phyloP scores from a whole-genome alignment of 2,797 vertebrate species.

The Notoglanidium macrostoma region DNA sequence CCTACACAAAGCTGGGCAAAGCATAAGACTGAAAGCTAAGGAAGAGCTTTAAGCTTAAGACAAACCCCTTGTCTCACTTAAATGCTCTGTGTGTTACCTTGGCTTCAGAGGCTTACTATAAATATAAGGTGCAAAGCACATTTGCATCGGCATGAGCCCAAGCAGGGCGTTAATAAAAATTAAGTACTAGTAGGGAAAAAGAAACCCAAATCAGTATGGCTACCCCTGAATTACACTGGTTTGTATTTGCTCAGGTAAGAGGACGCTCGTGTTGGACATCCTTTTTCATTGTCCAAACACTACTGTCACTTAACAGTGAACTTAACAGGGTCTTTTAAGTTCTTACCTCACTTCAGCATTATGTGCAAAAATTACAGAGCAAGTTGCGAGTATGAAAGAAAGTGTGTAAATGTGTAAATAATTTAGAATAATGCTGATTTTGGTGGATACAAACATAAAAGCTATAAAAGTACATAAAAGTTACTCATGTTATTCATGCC shows the following conservation, averaged over 20 bases:
- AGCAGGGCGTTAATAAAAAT: conserved; percentile 14
- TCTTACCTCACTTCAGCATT: conserved; percentile 40
- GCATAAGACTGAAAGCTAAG: conserved; percentile 72
- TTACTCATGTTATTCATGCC: neutral
- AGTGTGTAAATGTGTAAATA: neutral
- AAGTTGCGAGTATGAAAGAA: neutral
- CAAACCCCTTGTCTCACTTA: conserved; percentile 5
- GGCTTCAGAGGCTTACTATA: conserved; percentile 32
- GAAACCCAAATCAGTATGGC: neutral
- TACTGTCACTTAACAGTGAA: conserved; percentile 37
- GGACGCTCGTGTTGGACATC: conserved; percentile 29
- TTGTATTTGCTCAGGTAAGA: conserved; percentile 40
- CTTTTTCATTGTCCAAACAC: conserved; percentile 23
- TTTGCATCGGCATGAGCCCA: conserved; percentile 43
- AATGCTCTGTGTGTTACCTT: conserved; percentile 9
- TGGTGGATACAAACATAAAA: neutral
- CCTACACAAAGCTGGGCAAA: conserved; percentile 94
- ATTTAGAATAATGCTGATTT: neutral
- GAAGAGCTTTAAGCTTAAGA: neutral
- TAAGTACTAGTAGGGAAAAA: neutral
- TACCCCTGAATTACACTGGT: conserved; percentile 16
- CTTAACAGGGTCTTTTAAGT: conserved; percentile 39
- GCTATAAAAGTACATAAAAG: neutral
- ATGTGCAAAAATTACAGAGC: conserved; percentile 8
- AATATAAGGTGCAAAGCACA: conserved; percentile 23